These are phyloP conservation scores for Syrphus vitripennis DNA, from an alignment of 2,888 invertebrate genomes.

Conservation along the genomic window DNA sequence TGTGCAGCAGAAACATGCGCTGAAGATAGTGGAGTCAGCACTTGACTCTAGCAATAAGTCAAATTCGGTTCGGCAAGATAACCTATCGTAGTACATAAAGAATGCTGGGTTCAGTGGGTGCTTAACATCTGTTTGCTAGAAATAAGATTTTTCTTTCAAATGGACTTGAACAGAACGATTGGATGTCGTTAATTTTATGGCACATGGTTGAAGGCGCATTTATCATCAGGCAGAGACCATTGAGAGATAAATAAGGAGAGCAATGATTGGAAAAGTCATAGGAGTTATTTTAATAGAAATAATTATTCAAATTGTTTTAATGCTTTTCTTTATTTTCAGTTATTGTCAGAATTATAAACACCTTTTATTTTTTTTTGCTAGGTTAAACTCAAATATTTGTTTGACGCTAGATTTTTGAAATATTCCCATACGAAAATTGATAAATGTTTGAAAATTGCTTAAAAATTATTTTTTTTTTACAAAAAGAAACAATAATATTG, in stretches of 20 bases:
- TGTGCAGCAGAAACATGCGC: not conserved
- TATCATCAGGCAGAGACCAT: not conserved
- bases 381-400: too few species aligned
- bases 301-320: not conserved
- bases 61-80: slow-evolving; percentile 58
- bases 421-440: too few species aligned
- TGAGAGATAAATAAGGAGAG: not conserved
- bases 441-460: too few species aligned
- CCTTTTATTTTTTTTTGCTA: too few species aligned
- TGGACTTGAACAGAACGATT: slow-evolving; percentile 25
- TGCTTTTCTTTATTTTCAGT: not conserved
- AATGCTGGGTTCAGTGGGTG: slow-evolving; percentile 64
- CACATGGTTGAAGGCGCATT: slow-evolving; percentile 2
- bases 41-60: slow-evolving; percentile 68
- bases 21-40: slow-evolving; percentile 58
- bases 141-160: slow-evolving; percentile 47
- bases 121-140: slow-evolving; percentile 50
- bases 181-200: slow-evolving; percentile 56
- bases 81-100: slow-evolving; percentile 36
- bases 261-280: slow-evolving; percentile 4
- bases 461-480: too few species aligned
- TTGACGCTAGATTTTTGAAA: too few species aligned
- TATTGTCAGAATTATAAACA: too few species aligned
- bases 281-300: slow-evolving; percentile 1
- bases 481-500: too few species aligned